These are phyloP conservation scores for Panurus biarmicus DNA, from an alignment of 2,113 vertebrate species.

Conservation along the genomic window DNA sequence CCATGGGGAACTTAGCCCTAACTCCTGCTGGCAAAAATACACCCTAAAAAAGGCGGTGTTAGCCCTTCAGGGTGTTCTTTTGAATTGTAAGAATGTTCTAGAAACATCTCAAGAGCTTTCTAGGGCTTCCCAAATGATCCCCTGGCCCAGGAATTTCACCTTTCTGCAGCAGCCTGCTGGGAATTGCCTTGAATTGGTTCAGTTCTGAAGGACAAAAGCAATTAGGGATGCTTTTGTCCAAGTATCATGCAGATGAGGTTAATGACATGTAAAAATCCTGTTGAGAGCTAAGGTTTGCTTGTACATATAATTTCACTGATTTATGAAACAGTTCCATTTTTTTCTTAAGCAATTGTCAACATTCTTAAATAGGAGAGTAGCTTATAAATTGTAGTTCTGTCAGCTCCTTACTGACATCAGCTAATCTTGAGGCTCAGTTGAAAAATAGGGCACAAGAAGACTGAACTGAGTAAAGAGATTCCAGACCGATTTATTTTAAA, in stretches of 20 bases:
- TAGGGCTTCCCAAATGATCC: neutral
- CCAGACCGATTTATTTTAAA: neutral
- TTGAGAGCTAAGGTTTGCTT: neutral
- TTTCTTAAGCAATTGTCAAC: neutral
- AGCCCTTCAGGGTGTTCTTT: neutral
- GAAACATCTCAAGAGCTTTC: neutral
- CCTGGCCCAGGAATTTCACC: neutral
- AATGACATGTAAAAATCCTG: neutral
- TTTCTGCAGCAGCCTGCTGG: neutral
- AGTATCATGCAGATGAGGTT: neutral
- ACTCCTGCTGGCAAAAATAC: neutral
- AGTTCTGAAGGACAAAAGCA: neutral
- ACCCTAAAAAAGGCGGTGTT: neutral
- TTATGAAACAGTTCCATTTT: neutral
- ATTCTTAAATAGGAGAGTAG: neutral
- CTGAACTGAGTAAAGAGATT: neutral
- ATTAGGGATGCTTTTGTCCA: neutral
- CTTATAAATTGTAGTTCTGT: neutral
- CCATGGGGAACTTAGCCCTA: neutral
- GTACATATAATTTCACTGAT: neutral
- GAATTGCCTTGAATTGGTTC: neutral
- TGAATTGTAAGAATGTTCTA: neutral
- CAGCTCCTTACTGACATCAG: neutral
- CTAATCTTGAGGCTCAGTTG: neutral
- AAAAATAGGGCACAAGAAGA: neutral